A percentile compares a stretch with the other conserved stretches of the same genome.
Conservation (phyloP, 2,113 vertebrate species). For the Elaphurus davidianus region DNA sequence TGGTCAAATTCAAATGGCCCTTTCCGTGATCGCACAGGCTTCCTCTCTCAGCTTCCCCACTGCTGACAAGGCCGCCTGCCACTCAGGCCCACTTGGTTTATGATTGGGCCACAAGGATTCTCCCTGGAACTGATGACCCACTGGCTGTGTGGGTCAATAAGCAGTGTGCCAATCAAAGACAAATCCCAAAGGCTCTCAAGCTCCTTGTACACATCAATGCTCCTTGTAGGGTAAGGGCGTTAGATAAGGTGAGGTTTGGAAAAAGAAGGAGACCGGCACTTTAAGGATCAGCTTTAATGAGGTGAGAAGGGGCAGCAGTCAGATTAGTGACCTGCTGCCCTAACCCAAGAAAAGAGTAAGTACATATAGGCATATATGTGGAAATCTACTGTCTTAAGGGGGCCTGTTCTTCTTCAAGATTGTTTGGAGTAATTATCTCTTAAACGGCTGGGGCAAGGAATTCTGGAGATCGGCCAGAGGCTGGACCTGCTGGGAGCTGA, state of each 20-base stretch:
- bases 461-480: background rate
- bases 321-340: background rate
- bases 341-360: background rate
- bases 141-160: background rate
- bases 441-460: background rate
- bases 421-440: background rate
- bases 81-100: background rate
- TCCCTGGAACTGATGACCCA: background rate
- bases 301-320: background rate
- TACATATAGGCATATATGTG: background rate
- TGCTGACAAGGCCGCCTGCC: background rate
- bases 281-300: background rate
- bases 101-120: background rate
- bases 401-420: background rate
- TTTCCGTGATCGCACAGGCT: background rate
- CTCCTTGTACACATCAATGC: background rate
- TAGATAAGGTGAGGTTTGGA: background rate
- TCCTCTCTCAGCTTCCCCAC: background rate
- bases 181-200: background rate
- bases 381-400: background rate
- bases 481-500: background rate
- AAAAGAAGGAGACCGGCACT: background rate
- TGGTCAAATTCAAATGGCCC: background rate
- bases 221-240: background rate
- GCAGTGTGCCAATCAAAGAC: background rate